Percentiles rank a stretch among this genome's conserved stretches.
These are phyloP conservation scores for Psilanteris sp. DNA, from an alignment of 1,140 invertebrate species.

Conservation along the genomic window DNA sequence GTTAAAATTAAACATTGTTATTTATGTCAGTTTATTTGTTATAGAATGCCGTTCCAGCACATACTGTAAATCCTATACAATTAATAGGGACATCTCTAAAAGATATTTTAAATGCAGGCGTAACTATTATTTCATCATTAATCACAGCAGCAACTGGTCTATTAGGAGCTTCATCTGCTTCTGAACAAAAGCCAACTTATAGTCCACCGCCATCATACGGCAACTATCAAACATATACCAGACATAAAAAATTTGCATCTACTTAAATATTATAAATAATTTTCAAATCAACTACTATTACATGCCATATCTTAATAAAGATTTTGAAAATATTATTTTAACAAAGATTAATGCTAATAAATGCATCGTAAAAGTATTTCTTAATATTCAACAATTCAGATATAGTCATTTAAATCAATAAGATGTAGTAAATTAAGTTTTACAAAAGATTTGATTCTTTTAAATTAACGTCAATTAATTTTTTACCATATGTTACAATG, in stretches of 20 bases:
- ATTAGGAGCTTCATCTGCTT: slow-evolving; percentile 67
- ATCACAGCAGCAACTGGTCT: slow-evolving; percentile 67
- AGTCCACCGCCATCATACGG: slow-evolving; percentile 38
- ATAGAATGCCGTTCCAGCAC: slow-evolving; percentile 61
- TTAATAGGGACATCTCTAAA: slow-evolving; percentile 68
- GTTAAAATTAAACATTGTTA: too few relatives aligned
- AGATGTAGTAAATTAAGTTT: too few relatives aligned
- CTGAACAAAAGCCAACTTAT: slow-evolving; percentile 51
- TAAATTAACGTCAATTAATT: too few relatives aligned
- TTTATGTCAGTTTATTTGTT: slow-evolving; percentile 7
- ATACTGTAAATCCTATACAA: slow-evolving; percentile 62
- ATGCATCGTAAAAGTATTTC: too few relatives aligned
- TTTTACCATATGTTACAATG: too few relatives aligned
- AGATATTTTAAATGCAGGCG: slow-evolving; percentile 69
- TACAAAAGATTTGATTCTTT: too few relatives aligned
- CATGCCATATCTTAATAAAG: too few relatives aligned
- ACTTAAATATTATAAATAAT: slow-evolving; percentile 18
- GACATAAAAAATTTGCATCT: slow-evolving; percentile 28
- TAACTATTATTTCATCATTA: slow-evolving; percentile 67
- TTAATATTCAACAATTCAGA: too few relatives aligned
- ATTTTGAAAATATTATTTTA: too few relatives aligned
- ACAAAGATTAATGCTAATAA: too few relatives aligned
- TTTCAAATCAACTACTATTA: too few relatives aligned
- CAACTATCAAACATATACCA: slow-evolving; percentile 7
- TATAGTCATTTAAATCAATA: too few relatives aligned